A percentile compares a stretch with the other conserved stretches of the same genome.
These are phyloP conservation scores for Amniataba percoides DNA, from an alignment of 2,797 vertebrate species.

Conservation along the genomic window DNA sequence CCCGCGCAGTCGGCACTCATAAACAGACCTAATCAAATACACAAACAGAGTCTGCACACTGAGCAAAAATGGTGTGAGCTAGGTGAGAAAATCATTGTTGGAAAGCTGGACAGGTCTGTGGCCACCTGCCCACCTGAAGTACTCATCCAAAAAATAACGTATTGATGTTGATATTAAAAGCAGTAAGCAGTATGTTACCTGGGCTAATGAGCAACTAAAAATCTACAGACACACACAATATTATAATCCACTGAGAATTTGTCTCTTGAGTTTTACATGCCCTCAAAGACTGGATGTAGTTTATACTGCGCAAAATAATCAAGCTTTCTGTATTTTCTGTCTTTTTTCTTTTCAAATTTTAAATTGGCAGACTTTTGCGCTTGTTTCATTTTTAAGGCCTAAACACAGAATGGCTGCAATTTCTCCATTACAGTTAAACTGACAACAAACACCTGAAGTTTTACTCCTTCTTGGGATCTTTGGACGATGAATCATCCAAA, in stretches of 20 bases:
- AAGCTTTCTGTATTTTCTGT: background rate
- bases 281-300: background rate
- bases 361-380: background rate
- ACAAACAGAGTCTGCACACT: slow-evolving; percentile 51
- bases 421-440: background rate
- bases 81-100: slow-evolving; percentile 12
- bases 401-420: background rate
- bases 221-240: background rate
- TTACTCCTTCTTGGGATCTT: background rate
- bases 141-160: slow-evolving; percentile 3
- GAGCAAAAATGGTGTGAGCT: slow-evolving; percentile 5
- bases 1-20: slow-evolving; percentile 59
- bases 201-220: slow-evolving; percentile 5
- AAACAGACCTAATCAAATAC: slow-evolving; percentile 63
- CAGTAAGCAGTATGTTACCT: background rate
- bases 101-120: slow-evolving; percentile 14
- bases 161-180: background rate
- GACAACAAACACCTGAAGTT: background rate
- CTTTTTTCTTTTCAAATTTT: too few species aligned
- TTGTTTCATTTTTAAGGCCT: background rate
- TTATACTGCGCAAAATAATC: background rate
- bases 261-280: background rate
- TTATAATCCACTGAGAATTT: background rate
- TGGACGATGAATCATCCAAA: slow-evolving; percentile 18
- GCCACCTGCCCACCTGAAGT: slow-evolving; percentile 10